These are phyloP conservation scores for Rosalia funebris DNA, from an alignment of 2,888 invertebrate species.

Conservation along the genomic window DNA sequence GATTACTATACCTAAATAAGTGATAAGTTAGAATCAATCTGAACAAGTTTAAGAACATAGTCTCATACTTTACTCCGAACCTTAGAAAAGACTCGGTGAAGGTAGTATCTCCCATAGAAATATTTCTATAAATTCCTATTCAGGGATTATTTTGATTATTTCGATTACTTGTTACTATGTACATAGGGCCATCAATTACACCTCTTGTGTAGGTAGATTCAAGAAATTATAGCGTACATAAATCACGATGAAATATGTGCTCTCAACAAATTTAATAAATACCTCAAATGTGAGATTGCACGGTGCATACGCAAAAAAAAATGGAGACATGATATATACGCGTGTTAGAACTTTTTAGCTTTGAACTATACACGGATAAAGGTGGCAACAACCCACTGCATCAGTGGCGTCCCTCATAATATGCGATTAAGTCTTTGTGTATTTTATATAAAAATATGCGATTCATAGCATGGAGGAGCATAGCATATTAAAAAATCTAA, in stretches of 20 bases:
- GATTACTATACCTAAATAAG: too few species aligned
- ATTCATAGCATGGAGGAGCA: too few species aligned
- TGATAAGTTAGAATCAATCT: too few species aligned
- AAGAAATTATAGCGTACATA: slow-evolving; percentile 11
- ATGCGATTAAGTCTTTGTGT: too few species aligned
- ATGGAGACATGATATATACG: slow-evolving; percentile 22
- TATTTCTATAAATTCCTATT: too few species aligned
- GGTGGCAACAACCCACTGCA: background rate
- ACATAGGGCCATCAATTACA: slow-evolving; percentile 12
- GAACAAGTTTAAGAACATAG: too few species aligned
- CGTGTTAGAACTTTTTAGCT: slow-evolving; percentile 4
- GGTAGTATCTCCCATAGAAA: too few species aligned
- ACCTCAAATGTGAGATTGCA: slow-evolving; percentile 12
- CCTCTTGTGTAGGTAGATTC: slow-evolving; percentile 24
- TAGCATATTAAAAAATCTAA: too few species aligned
- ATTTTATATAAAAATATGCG: too few species aligned
- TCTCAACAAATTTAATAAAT: slow-evolving; percentile 27
- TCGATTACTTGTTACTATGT: slow-evolving; percentile 10
- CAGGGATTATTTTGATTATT: slow-evolving; percentile 16
- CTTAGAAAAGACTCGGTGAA: too few species aligned
- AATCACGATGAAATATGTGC: slow-evolving; percentile 25
- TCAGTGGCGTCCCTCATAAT: slow-evolving; percentile 12
- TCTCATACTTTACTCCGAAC: too few species aligned
- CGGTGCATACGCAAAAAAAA: slow-evolving; percentile 6
- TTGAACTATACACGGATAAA: background rate